Evolutionary conservation across 2,888 invertebrate species (phyloP), one percentile per base, ranked within the genome.

Genomic region (Chaetogeoica ovagalla): DNA sequence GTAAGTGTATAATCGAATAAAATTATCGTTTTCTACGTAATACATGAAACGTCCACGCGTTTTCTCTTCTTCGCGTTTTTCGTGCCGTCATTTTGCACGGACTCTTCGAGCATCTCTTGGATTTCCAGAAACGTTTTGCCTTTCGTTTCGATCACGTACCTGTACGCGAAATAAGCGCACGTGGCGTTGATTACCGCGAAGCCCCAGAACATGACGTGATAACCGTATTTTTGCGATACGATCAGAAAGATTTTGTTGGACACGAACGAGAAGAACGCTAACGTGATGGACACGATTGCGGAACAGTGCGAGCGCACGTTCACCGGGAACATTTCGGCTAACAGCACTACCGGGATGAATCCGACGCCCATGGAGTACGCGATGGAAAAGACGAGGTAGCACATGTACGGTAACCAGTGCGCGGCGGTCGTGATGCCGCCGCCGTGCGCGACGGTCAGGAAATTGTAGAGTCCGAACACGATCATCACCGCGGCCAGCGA

Each of bases 61-160:
- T 59, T 59, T 59, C 21, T 59, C 4, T 57, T 2, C 19, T 52
- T n/a, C 15, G n/a, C 7, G 55, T 2, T 55, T 65, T 21, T 15
- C n/a, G 15, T 2, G 30, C n/a, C 19, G 9, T 17, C 57, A n/a
- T 52, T 37, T 15, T n/a, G 17, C n/a, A 66, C 75, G 19, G 11
- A 39, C 2, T 70, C 23, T 3, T 62, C 70, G 8, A 92, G 86
- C 81, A 90, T 88, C 39, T 89, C 89, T 85, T 92, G 92, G 84
- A 92, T 92, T 84, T 90, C 89, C 72, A 90, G 88, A 84, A 92
- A 88, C 8, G 91, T 91, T 84, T 91, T 91, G 76, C 91, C 91
- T 85, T 91, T 92, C 2, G 92, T 92, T 86, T 92, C 92, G 3
- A 91, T 91, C n/a, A 91, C 88, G 82, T 88, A 86, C 43, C 89